Evolutionary conservation across 2,113 vertebrate species (phyloP), one percentile per base, ranked within the genome.

Genomic region (Hylia prasina): DNA sequence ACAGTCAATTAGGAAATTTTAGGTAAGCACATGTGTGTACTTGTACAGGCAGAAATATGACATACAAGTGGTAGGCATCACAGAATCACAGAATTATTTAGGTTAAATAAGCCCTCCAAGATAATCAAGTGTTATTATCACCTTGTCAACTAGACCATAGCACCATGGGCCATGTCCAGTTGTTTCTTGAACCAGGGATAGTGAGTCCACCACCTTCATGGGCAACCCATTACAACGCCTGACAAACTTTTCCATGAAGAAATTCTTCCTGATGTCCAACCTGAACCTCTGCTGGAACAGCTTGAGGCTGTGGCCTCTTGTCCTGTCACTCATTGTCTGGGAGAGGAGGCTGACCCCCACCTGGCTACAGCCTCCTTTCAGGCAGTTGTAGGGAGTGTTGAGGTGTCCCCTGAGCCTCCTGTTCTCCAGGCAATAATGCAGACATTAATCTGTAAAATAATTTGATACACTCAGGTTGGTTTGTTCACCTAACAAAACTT

Each of bases 331-430:
- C 7, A 19, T 18, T 47, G 4, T 20, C 61, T 40, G 20, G n/a
- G 6, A 75, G 30, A 25, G 30, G 39, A 60, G 13, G 7, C 33
- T 0, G 1, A 89, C 1, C 14, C 12, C 9, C 14, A 22, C 4
- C 18, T 27, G 25, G 24, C 21, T 13, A 5, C 47, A 27, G 0
- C 6, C 21, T 40, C 30, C 14, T 54, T 35, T 45, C 54, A 40
- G 14, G 61, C 17, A 61, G 6, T 2, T 30, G 16, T n/a, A 61
- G 24, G 15, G 39, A 47, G 21, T 9, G 17, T 31, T 13, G 11
- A 68, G 7, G 12, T 31, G 6, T 15, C 10, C 9, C 30, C 20
- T 35, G 35, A 76, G 15, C 12, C 6, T 76, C 21, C 18, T 56
- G 54, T 77, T 33, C 25, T 61, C 25, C 47, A 69, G 54, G 11